Conservation (phyloP, 2,797 vertebrate species). For the Bovichtus diacanthus region DNA sequence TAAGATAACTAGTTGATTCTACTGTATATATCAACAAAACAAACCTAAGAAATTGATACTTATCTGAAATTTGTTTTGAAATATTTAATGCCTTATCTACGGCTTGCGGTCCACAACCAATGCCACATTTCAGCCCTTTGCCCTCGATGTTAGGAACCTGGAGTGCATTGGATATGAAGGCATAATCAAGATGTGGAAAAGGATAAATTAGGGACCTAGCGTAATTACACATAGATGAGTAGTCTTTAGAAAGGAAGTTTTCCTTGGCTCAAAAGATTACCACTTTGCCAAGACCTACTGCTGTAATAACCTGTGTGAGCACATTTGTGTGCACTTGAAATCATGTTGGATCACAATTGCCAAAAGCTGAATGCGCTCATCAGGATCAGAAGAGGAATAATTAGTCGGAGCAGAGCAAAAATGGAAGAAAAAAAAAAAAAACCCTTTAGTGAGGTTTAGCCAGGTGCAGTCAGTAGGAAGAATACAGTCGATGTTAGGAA, state of each 20-base stretch:
- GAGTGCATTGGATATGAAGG: conserved; percentile 23
- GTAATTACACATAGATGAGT: conserved; percentile 45
- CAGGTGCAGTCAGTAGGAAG: background rate
- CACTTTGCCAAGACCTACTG: conserved; percentile 16
- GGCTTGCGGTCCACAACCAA: conserved; percentile 4
- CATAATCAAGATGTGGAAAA: conserved; percentile 40
- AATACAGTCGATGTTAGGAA: background rate
- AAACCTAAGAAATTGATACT: background rate
- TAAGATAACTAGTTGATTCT: background rate
- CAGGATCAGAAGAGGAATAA: conserved; percentile 12
- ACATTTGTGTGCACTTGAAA: conserved; percentile 30
- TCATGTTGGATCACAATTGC: conserved; percentile 17
- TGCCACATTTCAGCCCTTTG: conserved; percentile 6
- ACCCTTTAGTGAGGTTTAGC: background rate
- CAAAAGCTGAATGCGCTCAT: conserved; percentile 21
- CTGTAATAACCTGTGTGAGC: conserved; percentile 29
- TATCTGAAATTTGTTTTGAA: background rate
- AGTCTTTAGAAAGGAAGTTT: conserved; percentile 35
- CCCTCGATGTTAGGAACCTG: conserved; percentile 15
- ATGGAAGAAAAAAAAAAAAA: background rate
- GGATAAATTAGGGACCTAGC: conserved; percentile 22
- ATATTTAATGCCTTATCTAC: conserved; percentile 2
- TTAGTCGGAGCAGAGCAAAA: background rate
- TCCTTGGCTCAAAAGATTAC: conserved; percentile 37
- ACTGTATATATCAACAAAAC: background rate